Base-by-base conservation (phyloP, 53 echinoderm and acorn worm species). In the Antedon mediterranea region DNA sequence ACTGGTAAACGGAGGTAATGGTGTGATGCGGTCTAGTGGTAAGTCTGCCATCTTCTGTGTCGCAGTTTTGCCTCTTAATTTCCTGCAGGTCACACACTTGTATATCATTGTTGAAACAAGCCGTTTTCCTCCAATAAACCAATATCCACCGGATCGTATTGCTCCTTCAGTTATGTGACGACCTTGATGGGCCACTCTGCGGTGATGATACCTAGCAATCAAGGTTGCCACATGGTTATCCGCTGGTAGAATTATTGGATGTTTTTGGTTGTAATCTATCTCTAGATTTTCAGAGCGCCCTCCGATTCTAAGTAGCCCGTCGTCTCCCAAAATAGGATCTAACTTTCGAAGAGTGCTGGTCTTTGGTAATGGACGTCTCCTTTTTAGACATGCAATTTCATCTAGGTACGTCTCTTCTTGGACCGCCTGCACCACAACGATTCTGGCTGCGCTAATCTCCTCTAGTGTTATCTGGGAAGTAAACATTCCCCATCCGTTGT, bases 1-100 rank as follows among this genome's bases (percentile, higher is more conserved):
- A 37, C 31, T 72, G n/a, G 83, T 77, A 73, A 87, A 87, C 18
- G 88, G 77, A 28, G 81, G 88, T 32, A 4, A 73, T 26, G 71
- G 3, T 9, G 14, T 43, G 32, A 80, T 34, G 31, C 77, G 30
- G 33, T 80, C 87, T 18, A 77, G 30, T 27, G 87, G 80, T 43
- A 84, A 32, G 32, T 84, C 77, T 31, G 87, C 87, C 87, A 87
- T 87, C 31, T 31, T 79, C 76, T 87, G 83, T n/a, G 27, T 34
- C 30, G 15, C 73, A 31, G 29, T 71, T 73, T 78, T 82, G 30
- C 86, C 86, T 77, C 82, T 72, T 5, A 86, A 76, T 73, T 82
- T 82, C 32, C 57, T 74, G 78, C 86, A 86, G 3, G 30, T 82
- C 18, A 82, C 82, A 41, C 86, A 86, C 41, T 76, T 74, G 43